phyloP scores from a whole-genome alignment of 1,140 invertebrate genomes.

The Achatina immaculata region DNA sequence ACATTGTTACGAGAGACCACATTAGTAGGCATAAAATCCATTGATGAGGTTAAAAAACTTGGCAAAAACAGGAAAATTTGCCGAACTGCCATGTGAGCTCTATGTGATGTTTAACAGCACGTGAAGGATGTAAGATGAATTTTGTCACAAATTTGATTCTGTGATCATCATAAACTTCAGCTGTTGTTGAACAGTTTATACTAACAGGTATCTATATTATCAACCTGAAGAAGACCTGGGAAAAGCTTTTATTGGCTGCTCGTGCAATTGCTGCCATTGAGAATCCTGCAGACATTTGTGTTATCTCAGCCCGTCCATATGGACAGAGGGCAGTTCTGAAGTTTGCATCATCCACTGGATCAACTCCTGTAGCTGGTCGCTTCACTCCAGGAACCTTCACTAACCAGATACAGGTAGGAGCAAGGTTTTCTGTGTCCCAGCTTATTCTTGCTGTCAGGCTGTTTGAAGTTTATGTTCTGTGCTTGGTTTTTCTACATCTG shows the following conservation, averaged over 20 bases:
- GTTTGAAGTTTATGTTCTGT: no score
- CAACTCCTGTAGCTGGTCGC: conserved; percentile 97
- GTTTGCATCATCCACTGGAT: conserved; percentile 96
- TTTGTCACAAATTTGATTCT: no score
- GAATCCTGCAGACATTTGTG: conserved; percentile 95
- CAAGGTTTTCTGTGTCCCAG: not conserved
- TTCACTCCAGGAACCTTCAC: conserved; percentile 99
- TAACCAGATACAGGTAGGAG: conserved; percentile 86
- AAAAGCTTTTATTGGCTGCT: conserved; percentile 96
- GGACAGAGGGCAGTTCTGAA: conserved; percentile 98
- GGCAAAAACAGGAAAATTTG: no score
- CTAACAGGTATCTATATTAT: conserved; percentile 86
- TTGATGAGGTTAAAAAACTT: no score
- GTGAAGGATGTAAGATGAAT: no score
- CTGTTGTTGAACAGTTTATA: not conserved
- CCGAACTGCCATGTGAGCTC: no score
- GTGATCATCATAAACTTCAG: no score
- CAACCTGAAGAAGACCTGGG: conserved; percentile 97
- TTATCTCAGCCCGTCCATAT: conserved; percentile 94
- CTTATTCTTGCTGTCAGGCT: no score
- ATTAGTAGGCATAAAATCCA: no score
- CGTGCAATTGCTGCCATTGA: conserved; percentile 98
- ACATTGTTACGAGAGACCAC: no score
- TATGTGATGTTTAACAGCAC: no score
- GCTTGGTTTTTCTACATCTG: no score